These are phyloP conservation scores for Indicator maculatus DNA, from an alignment of 2,113 vertebrate species.

Conservation along the genomic window DNA sequence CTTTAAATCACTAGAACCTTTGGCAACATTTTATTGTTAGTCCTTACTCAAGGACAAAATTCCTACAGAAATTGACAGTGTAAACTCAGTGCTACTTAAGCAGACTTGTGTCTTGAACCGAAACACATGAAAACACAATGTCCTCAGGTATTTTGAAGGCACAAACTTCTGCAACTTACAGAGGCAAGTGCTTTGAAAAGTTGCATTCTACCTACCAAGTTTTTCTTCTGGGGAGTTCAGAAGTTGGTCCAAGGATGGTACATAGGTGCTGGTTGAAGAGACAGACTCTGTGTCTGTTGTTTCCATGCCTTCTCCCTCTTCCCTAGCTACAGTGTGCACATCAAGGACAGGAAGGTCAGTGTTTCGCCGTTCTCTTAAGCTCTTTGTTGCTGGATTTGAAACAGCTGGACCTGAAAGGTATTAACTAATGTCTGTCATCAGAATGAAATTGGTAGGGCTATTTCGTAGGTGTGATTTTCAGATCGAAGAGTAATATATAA, in stretches of 20 bases:
- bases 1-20: background rate
- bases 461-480: background rate
- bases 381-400: slow-evolving; percentile 78
- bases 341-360: slow-evolving; percentile 83
- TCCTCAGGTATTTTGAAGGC: background rate
- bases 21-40: background rate
- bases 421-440: background rate
- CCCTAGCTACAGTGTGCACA: slow-evolving; percentile 85
- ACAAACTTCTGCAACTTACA: background rate
- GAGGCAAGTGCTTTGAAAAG: background rate
- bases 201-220: slow-evolving; percentile 77
- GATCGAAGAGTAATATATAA: background rate
- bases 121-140: background rate
- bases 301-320: slow-evolving; percentile 98
- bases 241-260: slow-evolving; percentile 92
- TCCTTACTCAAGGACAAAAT: background rate
- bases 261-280: slow-evolving; percentile 78
- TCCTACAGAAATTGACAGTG: background rate
- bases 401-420: slow-evolving; percentile 72
- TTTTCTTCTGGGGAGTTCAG: slow-evolving; percentile 86
- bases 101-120: background rate
- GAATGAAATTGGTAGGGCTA: background rate
- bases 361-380: slow-evolving; percentile 78
- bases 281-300: slow-evolving; percentile 86
- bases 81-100: background rate